These are phyloP conservation scores for Lamellibrachia columna DNA, from an alignment of 2,888 invertebrate genomes.

Conservation along the genomic window DNA sequence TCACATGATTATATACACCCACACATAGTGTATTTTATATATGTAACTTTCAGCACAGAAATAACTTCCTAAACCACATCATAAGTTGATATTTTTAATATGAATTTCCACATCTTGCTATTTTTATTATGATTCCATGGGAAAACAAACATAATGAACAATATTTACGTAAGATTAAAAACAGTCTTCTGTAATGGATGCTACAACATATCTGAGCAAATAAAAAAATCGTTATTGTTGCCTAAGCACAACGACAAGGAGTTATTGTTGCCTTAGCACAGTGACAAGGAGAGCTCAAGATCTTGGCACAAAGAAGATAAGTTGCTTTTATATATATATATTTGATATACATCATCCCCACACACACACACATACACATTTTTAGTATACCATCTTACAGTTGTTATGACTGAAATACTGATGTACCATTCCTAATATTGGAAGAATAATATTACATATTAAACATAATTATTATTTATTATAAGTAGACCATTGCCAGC, in stretches of 20 bases:
- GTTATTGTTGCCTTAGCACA: too few relatives aligned
- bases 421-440: not conserved
- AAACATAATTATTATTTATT: not conserved
- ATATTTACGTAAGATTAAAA: not conserved
- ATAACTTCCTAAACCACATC: not conserved
- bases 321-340: too few relatives aligned
- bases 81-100: not conserved
- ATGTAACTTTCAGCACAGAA: not conserved
- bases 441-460: not conserved
- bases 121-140: not conserved
- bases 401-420: not conserved
- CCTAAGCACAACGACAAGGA: too few relatives aligned
- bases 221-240: not conserved
- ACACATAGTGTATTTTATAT: not conserved
- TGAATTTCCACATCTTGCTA: not conserved
- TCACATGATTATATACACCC: too few relatives aligned
- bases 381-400: not conserved
- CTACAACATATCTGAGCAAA: not conserved
- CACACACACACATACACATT: not conserved
- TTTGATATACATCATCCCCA: not conserved
- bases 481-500: not conserved
- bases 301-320: not conserved
- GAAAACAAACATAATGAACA: not conserved
- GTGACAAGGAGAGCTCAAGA: too few relatives aligned
- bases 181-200: not conserved